phyloP scores from a whole-genome alignment of 1,140 invertebrate genomes.

The Triops longicaudatus region DNA sequence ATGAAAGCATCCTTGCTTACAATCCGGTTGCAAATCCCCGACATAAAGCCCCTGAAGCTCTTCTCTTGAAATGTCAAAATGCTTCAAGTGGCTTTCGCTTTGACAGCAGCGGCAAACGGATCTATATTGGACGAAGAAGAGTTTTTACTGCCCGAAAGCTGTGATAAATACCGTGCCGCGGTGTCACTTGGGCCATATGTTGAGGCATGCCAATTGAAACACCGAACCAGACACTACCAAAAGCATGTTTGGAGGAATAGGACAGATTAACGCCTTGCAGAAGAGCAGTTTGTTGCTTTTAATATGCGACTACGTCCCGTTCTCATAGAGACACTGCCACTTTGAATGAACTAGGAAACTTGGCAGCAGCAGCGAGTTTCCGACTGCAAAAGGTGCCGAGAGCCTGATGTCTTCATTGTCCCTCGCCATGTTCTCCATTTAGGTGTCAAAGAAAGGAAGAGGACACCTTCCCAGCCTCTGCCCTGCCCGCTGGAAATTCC shows the following conservation, averaged over 20 bases:
- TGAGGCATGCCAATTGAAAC: background rate
- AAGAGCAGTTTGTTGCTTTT: background rate
- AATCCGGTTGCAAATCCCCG: background rate
- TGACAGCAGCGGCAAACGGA: background rate
- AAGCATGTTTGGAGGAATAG: background rate
- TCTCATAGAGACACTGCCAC: background rate
- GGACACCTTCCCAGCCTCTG: background rate
- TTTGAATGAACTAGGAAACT: background rate
- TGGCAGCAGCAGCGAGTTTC: background rate
- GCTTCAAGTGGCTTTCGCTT: conserved; percentile 14
- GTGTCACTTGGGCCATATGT: conserved; percentile 8
- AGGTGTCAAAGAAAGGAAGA: background rate
- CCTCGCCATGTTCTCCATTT: background rate
- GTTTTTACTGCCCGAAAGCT: conserved; percentile 1
- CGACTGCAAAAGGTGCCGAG: background rate
- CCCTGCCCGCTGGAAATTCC: background rate
- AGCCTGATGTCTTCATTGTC: conserved; percentile 2
- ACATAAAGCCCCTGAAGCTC: background rate
- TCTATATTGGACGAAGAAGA: background rate
- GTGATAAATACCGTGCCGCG: background rate
- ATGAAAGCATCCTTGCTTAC: background rate
- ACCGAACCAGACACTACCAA: background rate
- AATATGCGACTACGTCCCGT: background rate
- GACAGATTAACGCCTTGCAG: background rate
- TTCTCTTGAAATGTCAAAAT: background rate